These are phyloP conservation scores for Andrena minutula DNA, from an alignment of 2,888 invertebrate species.

Conservation along the genomic window DNA sequence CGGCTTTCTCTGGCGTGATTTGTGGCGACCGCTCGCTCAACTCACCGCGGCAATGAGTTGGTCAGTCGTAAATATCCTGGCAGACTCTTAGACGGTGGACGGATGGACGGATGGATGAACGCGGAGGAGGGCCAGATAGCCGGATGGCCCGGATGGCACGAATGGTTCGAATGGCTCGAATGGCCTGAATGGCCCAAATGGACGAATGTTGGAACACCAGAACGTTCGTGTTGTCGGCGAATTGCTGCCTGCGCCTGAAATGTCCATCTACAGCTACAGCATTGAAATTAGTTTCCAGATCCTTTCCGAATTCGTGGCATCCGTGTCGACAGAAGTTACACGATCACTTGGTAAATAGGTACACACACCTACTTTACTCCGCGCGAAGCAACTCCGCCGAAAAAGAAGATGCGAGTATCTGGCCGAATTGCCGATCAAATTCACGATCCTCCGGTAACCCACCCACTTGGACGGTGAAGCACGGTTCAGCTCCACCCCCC, in stretches of 20 bases:
- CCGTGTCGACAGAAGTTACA: not conserved
- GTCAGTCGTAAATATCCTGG: conserved; percentile 84
- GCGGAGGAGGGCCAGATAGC: conserved; percentile 55
- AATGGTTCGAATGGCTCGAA: not conserved
- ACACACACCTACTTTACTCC: not conserved
- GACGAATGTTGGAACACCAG: not conserved
- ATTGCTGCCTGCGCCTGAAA: conserved; percentile 4
- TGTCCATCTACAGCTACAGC: not conserved
- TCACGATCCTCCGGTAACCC: conserved; percentile 80
- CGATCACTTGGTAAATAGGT: not conserved
- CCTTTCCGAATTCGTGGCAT: not conserved
- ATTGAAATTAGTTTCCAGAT: conserved; percentile 1
- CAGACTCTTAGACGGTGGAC: conserved; percentile 70
- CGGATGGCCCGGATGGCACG: conserved; percentile 57
- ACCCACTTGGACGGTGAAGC: conserved; percentile 78
- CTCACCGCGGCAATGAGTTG: conserved; percentile 84
- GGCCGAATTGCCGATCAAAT: conserved; percentile 82
- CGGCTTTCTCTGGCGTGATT: conserved; percentile 83
- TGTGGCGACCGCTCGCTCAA: conserved; percentile 84
- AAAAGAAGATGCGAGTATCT: conserved; percentile 47
- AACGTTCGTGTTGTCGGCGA: conserved; percentile 2
- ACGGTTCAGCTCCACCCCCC: conserved; percentile 82
- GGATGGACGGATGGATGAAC: conserved; percentile 76
- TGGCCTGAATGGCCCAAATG: too few species aligned
- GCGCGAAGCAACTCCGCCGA: not conserved